phyloP scores from a whole-genome alignment of 1,140 invertebrate species.

The Musca vetustissima region DNA sequence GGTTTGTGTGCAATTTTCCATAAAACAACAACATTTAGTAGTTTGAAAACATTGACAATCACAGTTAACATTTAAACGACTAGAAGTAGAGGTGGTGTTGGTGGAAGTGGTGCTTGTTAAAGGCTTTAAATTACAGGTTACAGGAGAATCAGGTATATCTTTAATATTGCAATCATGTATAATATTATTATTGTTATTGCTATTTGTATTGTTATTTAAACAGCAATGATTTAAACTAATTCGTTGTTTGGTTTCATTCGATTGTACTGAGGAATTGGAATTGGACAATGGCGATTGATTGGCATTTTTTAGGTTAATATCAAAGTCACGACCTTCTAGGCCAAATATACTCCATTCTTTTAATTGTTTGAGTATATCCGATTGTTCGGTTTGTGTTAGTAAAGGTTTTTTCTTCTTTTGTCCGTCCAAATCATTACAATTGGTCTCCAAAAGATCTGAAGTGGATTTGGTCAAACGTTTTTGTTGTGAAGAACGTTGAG shows the following conservation, averaged over 20 bases:
- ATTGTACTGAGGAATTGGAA: slow-evolving; percentile 5
- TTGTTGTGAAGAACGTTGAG: background rate
- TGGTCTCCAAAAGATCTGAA: slow-evolving; percentile 33
- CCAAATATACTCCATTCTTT: slow-evolving; percentile 60
- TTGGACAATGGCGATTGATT: background rate
- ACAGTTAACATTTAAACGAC: slow-evolving; percentile 28
- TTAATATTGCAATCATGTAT: background rate
- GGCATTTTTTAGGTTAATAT: slow-evolving; percentile 28
- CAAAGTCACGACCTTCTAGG: slow-evolving; percentile 49
- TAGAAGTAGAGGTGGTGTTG: background rate
- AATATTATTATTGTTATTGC: background rate
- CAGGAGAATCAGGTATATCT: too few species aligned
- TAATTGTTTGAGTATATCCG: slow-evolving; percentile 59
- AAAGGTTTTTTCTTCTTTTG: slow-evolving; percentile 31
- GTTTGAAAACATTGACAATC: slow-evolving; percentile 31
- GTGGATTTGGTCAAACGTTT: slow-evolving; percentile 39
- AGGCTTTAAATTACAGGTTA: background rate
- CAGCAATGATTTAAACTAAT: slow-evolving; percentile 17
- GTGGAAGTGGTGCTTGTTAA: slow-evolving; percentile 7
- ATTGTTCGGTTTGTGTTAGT: slow-evolving; percentile 57
- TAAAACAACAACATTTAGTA: background rate
- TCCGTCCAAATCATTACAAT: background rate
- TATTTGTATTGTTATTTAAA: slow-evolving; percentile 13
- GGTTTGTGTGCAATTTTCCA: background rate
- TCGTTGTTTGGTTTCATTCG: slow-evolving; percentile 30